Base-by-base conservation (phyloP, 2,888 invertebrate genomes). In the Athripsodes cinereus region DNA sequence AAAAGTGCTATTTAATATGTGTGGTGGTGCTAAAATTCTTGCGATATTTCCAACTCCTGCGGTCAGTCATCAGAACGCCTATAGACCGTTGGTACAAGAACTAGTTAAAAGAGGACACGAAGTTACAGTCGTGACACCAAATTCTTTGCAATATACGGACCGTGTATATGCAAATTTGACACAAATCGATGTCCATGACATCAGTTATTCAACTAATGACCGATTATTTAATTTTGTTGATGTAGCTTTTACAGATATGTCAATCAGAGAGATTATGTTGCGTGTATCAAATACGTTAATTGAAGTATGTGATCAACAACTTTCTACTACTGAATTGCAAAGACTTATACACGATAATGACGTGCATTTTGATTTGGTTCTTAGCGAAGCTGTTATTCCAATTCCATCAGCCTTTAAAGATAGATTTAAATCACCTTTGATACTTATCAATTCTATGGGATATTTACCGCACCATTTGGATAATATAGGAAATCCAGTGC, bases 161-260 rank as follows among this genome's bases (percentile, higher is more conserved):
- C 13, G 22, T 13, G 48, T 49, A 1, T n/a, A 44, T 2, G n/a
- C n/a, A n/a, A n/a, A n/a, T n/a, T 65, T 75, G 1, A 74, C 67
- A 1, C 74, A 75, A 66, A 71, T 75, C 3, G 68, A 71, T 51
- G 47, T 72, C 0, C 66, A 70, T 20, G 67, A 70, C 40, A n/a
- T n/a, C n/a, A 70, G 69, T 0, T 70, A 71, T 19, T 34, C 61
- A 2, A 22, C 62, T 2, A 65, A 55, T 61, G 26, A 55, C 18
- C 55, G 57, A 6, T 16, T 62, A 67, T 57, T 2, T 65, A 22
- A 35, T 11, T 22, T n/a, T 10, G 13, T 22, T 21, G 44, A 51
- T 51, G 10, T 51, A 16, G 51, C 5, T 2, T n/a, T n/a, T n/a
- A 52, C 19, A 20, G 11, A 18, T 34, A 26, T 48, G 21, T 11